Evolutionary conservation across 2,797 vertebrate species (phyloP).

Genomic region (Peromyscus nudipes): DNA sequence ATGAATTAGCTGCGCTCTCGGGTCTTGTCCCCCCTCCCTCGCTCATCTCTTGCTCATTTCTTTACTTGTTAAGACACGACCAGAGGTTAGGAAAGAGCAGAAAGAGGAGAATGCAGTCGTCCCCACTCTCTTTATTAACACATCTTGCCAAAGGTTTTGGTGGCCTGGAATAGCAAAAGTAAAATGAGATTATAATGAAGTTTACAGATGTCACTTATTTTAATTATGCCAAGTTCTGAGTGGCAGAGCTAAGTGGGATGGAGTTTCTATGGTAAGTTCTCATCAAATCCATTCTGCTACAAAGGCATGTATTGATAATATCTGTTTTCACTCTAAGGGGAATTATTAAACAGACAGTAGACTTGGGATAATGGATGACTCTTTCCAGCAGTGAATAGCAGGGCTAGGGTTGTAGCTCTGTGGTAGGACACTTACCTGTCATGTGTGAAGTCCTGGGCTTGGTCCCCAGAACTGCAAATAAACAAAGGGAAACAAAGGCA

Average conservation of each 20-base stretch:
- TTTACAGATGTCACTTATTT: constrained; percentile 60
- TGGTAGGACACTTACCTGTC: background rate
- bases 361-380: background rate
- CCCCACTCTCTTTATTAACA: constrained; percentile 57
- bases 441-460: background rate
- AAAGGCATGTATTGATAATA: background rate
- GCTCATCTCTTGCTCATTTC: constrained; percentile 60
- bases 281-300: constrained; percentile 8
- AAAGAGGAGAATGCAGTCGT: background rate
- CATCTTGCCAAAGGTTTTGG: constrained; percentile 55
- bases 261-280: constrained; percentile 41
- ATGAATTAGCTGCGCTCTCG: constrained; percentile 20
- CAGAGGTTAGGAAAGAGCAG: constrained; percentile 66
- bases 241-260: constrained; percentile 40
- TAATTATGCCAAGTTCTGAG: constrained; percentile 65
- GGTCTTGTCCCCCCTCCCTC: background rate
- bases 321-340: constrained; percentile 1
- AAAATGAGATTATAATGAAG: constrained; percentile 61
- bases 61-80: constrained; percentile 65
- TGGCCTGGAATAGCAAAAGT: constrained; percentile 54
- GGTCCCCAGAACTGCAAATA: background rate
- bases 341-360: constrained; percentile 14
- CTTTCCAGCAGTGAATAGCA: background rate
- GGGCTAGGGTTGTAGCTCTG: too few relatives aligned
- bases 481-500: background rate